Percentiles rank a stretch among this genome's conserved stretches.
Conservation (phyloP, 1,140 invertebrate species). For the Hyles euphorbiae region DNA sequence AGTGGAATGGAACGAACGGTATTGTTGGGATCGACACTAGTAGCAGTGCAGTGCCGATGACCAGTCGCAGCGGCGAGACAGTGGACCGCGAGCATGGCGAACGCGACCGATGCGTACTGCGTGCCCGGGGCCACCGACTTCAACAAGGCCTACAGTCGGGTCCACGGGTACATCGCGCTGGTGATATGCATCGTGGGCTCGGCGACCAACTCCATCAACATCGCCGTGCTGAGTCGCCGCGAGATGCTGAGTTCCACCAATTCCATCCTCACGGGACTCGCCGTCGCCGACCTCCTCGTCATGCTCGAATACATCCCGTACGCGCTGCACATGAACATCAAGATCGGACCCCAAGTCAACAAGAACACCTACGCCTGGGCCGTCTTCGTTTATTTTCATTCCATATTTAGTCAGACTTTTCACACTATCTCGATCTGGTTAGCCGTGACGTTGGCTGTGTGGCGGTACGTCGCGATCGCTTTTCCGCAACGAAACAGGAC, state of each 20-base stretch:
- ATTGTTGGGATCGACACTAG: constrained; percentile 1
- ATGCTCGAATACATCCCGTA: constrained; percentile 97
- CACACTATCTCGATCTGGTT: constrained; percentile 96
- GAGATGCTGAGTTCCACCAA: constrained; percentile 93
- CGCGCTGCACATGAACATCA: constrained; percentile 86
- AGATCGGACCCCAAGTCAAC: constrained; percentile 75
- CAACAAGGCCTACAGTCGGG: constrained; percentile 60
- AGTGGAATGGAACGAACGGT: not conserved
- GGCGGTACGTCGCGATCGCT: constrained; percentile 93
- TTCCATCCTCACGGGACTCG: constrained; percentile 90
- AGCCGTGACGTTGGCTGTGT: constrained; percentile 93
- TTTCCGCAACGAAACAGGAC: constrained; percentile 85
- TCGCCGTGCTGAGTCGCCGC: constrained; percentile 92
- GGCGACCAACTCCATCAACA: constrained; percentile 94
- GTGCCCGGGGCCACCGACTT: constrained; percentile 68
- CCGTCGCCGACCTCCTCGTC: constrained; percentile 92
- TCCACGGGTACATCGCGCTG: constrained; percentile 73
- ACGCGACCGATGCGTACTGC: constrained; percentile 63
- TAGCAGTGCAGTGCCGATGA: constrained; percentile 37
- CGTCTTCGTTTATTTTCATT: constrained; percentile 88
- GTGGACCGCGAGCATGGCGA: constrained; percentile 45
- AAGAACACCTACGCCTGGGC: constrained; percentile 86
- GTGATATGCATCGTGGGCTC: constrained; percentile 93
- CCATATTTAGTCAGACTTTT: constrained; percentile 88
- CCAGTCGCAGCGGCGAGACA: constrained; percentile 21